Evolutionary conservation across 2,797 vertebrate species (phyloP).

Genomic region (Syndactyla subalaris): DNA sequence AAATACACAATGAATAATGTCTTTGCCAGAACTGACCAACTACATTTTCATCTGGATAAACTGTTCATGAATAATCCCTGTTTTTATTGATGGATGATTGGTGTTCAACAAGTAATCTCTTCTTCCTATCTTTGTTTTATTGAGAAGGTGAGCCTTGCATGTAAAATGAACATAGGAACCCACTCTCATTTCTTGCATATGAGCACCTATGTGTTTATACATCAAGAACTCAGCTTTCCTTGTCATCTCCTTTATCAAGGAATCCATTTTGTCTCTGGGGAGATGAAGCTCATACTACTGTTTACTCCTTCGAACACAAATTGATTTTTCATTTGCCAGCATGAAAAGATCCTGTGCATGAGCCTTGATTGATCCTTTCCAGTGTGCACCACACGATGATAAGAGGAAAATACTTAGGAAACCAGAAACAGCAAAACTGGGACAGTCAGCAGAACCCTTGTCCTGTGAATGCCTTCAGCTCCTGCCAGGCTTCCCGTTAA

Average conservation of each 20-base stretch:
- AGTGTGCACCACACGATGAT: neutral
- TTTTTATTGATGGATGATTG: neutral
- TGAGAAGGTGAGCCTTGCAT: neutral
- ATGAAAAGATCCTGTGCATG: slow-evolving; percentile 23
- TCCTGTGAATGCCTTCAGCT: neutral
- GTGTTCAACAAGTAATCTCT: slow-evolving; percentile 21
- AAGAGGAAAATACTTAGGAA: slow-evolving; percentile 28
- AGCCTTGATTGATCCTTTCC: slow-evolving; percentile 49
- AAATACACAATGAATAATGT: neutral
- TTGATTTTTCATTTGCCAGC: slow-evolving; percentile 63
- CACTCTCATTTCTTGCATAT: neutral
- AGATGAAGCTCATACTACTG: slow-evolving; percentile 25
- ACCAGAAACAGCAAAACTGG: neutral
- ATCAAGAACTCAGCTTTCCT: neutral
- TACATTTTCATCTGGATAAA: slow-evolving; percentile 27
- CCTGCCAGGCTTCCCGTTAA: neutral
- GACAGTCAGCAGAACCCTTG: neutral
- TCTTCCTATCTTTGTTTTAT: slow-evolving; percentile 1
- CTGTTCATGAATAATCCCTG: neutral
- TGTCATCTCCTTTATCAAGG: slow-evolving; percentile 29
- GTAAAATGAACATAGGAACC: neutral
- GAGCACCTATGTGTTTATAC: neutral
- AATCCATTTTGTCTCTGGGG: slow-evolving; percentile 30
- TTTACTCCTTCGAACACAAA: slow-evolving; percentile 46
- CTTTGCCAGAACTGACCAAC: neutral